Conservation (phyloP, 1,140 invertebrate genomes). For the Portunus trituberculatus region DNA sequence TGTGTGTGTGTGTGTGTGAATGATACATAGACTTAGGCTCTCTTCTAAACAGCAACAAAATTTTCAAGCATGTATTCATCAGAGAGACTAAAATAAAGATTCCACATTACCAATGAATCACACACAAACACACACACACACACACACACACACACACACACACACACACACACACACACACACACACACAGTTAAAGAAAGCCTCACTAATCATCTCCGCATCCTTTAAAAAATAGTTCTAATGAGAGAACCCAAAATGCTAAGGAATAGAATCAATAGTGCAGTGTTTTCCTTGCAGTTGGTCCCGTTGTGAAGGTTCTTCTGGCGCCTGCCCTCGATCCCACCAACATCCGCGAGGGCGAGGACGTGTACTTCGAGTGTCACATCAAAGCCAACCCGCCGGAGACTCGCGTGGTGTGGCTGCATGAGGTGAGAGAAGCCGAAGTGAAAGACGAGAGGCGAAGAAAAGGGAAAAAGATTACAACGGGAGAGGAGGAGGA, state of each 20-base stretch:
- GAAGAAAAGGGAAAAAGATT: too few relatives aligned
- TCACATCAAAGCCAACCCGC: constrained; percentile 90
- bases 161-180: too few relatives aligned
- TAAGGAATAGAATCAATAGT: background rate
- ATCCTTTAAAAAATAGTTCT: too few relatives aligned
- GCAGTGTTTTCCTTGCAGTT: constrained; percentile 40
- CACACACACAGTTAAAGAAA: too few relatives aligned
- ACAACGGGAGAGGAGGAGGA: background rate
- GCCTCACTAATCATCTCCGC: too few relatives aligned
- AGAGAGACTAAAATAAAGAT: too few relatives aligned
- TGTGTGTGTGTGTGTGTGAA: background rate
- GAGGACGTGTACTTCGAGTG: constrained; percentile 96
- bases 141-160: too few relatives aligned
- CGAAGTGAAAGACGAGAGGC: too few relatives aligned
- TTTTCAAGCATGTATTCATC: too few relatives aligned
- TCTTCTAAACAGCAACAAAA: background rate
- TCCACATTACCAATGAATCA: too few relatives aligned
- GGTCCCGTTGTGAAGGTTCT: constrained; percentile 47
- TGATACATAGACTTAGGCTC: background rate
- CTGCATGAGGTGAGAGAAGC: constrained; percentile 90
- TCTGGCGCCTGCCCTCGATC: constrained; percentile 69
- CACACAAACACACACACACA: too few relatives aligned
- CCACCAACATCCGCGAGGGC: constrained; percentile 87
- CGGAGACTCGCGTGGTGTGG: constrained; percentile 94
- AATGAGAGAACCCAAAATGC: too few relatives aligned